Base-by-base conservation (phyloP, 2,797 vertebrate genomes). In the Lates japonicus region DNA sequence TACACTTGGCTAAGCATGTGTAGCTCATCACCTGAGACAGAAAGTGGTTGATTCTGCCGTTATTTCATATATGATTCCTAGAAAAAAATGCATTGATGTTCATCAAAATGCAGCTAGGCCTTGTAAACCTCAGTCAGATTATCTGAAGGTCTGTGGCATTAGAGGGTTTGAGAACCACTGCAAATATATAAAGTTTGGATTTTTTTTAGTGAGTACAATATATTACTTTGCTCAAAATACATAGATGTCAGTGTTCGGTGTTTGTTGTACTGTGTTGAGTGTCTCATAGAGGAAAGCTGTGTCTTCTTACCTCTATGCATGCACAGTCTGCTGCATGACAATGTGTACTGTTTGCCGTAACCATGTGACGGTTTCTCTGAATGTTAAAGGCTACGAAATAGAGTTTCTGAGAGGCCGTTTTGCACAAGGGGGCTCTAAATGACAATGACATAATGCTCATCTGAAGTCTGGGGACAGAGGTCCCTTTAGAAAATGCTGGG, bases 291-390 rank as follows among this genome's bases (percentile, higher is more conserved):
- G 44, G 46, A 20, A 17, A 19, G 5, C 70, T 14, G 22, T 61
- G 58, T 78, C 11, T 54, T 74, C n/a, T 68, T 29, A 46, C 54
- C 57, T 76, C 19, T 42, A 9, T 80, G 83, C 82, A 81, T 81
- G 83, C 60, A 73, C 12, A 61, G 0, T 41, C 37, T 84, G 37
- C 60, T 13, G 79, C 82, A 78, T 88, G 83, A 86, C 25, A 77
- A 66, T 66, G 68, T 51, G 10, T 19, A 9, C 48, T 55, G 64
- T 78, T 79, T 72, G 54, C 7, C 31, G 10, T 35, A 52, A 44
- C 14, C 60, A 46, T 65, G 19, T 81, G 66, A 80, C 3, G 19
- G 42, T 63, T 78, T 71, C 17, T 87, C 57, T 80, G 73, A 86
- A 70, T 83, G 70, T 69, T 75, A 39, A 3, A 54, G 33, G 58